A percentile compares a stretch with the other conserved stretches of the same genome.
Conservation (phyloP, 2,113 vertebrate species). For the Prolemur simus region DNA sequence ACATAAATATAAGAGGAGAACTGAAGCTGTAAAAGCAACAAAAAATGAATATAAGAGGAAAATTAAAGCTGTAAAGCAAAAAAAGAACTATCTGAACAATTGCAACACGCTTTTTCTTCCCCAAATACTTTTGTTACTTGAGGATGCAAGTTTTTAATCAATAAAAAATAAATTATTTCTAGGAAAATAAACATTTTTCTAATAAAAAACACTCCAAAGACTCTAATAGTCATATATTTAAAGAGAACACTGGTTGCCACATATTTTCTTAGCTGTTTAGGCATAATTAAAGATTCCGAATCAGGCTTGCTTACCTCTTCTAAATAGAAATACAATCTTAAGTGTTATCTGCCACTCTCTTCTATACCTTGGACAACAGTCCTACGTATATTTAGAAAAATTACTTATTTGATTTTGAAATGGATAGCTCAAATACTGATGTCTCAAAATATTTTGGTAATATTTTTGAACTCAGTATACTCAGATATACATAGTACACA, state of each 20-base stretch:
- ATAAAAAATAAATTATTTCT: conserved; percentile 9
- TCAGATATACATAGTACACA: neutral
- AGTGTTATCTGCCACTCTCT: neutral
- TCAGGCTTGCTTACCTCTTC: neutral
- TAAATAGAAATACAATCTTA: neutral
- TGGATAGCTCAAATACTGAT: conserved; percentile 8
- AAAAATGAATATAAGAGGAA: neutral
- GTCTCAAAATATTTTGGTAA: conserved; percentile 26
- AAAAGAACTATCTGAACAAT: conserved; percentile 1
- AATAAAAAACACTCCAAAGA: conserved; percentile 34
- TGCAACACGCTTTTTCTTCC: conserved; percentile 15
- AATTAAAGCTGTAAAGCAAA: conserved; percentile 40
- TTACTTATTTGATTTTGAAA: conserved; percentile 36
- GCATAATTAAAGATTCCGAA: conserved; percentile 9
- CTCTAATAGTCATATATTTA: neutral
- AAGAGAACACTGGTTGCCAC: neutral
- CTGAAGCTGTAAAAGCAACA: neutral
- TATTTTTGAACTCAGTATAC: conserved; percentile 23
- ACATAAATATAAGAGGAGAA: conserved; percentile 26
- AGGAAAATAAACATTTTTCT: conserved; percentile 2
- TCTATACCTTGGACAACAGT: neutral
- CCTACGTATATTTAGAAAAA: neutral
- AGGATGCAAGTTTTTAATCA: conserved; percentile 43
- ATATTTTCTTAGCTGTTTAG: neutral
- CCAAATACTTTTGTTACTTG: conserved; percentile 22